Evolutionary conservation across 2,888 invertebrate species (phyloP).

Genomic region (Plagodis dolabraria): DNA sequence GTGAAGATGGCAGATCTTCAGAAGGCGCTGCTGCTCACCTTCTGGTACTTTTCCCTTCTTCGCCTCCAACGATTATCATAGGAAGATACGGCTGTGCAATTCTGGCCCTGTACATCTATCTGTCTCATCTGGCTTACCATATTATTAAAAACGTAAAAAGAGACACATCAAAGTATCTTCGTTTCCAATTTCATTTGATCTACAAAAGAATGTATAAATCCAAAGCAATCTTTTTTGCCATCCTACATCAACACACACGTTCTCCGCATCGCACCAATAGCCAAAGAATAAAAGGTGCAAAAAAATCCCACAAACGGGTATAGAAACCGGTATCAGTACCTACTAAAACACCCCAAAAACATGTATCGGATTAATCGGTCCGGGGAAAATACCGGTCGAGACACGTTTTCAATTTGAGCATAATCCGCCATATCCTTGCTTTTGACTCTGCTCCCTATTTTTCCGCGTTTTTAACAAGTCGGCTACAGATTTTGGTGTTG

Average conservation of each 20-base stretch:
- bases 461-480: neutral
- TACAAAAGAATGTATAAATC: conserved; percentile 2
- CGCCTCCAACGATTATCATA: too few species aligned
- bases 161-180: neutral
- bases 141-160: too few species aligned
- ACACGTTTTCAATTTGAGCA: conserved; percentile 40
- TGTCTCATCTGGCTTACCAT: too few species aligned
- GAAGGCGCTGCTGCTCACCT: too few species aligned
- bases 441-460: conserved; percentile 23
- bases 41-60: too few species aligned
- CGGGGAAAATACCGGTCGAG: conserved; percentile 25
- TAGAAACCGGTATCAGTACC: conserved; percentile 1
- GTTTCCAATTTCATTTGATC: conserved; percentile 1
- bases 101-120: too few species aligned
- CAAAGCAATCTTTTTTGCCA: conserved; percentile 4
- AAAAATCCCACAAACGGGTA: neutral
- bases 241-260: conserved; percentile 5
- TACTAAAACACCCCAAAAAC: conserved; percentile 5
- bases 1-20: too few species aligned
- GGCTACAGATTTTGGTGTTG: conserved; percentile 1
- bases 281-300: neutral
- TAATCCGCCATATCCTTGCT: conserved; percentile 36
- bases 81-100: too few species aligned
- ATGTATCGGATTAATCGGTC: conserved; percentile 34
- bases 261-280: neutral